Conservation (phyloP, 2,113 vertebrate genomes). For the Laticauda colubrina region DNA sequence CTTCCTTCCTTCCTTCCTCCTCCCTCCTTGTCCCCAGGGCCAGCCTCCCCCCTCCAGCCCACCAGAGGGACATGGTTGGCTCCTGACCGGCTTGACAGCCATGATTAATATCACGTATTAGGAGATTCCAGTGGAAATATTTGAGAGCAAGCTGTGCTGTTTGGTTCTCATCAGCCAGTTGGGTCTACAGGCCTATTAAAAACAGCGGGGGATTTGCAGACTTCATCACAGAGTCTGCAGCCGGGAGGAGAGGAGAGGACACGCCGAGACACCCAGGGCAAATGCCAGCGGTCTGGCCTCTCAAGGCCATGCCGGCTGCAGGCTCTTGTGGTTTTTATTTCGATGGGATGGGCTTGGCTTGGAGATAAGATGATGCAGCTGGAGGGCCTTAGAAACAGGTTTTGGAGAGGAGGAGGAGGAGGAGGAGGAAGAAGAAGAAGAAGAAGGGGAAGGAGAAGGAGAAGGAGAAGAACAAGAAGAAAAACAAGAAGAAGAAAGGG, state of each 20-base stretch:
- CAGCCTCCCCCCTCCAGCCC: constrained; percentile 52
- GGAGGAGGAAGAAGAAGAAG: too few relatives aligned
- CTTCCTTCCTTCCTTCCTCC: constrained; percentile 6
- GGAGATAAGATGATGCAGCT: neutral
- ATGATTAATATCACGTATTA: constrained; percentile 86
- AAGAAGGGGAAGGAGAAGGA: fast-evolving
- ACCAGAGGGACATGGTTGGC: constrained; percentile 67
- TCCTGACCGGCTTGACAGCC: constrained; percentile 75
- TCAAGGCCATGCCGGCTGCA: neutral
- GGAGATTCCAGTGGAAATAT: constrained; percentile 80
- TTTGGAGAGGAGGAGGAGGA: neutral
- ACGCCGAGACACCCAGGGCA: constrained; percentile 16
- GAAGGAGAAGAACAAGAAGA: too few relatives aligned
- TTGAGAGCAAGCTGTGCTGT: constrained; percentile 71
- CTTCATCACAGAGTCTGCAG: constrained; percentile 80
- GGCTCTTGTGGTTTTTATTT: too few relatives aligned
- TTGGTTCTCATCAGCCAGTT: constrained; percentile 75
- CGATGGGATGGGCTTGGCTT: neutral
- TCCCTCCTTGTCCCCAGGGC: neutral
- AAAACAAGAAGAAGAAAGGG: constrained; percentile 29
- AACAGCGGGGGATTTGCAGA: constrained; percentile 76
- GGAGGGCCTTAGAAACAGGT: neutral
- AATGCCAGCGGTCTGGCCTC: neutral
- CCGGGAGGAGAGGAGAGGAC: constrained; percentile 63
- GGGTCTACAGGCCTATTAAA: constrained; percentile 73